These are phyloP conservation scores for Philonicus albiceps DNA, from an alignment of 2,888 invertebrate genomes.

Conservation along the genomic window DNA sequence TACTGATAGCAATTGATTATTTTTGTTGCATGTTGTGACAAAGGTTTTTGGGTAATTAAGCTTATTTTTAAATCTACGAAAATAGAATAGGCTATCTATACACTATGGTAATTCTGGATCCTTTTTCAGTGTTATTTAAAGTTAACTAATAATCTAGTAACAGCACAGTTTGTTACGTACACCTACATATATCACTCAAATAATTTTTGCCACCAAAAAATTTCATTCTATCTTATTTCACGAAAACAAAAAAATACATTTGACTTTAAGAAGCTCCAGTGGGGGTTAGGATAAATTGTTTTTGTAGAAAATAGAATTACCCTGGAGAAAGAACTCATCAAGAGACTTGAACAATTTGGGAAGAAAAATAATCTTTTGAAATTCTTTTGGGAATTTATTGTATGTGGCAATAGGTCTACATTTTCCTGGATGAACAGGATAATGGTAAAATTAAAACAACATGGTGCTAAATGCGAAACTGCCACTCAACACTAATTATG, in stretches of 20 bases:
- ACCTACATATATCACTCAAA: no score
- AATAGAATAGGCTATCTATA: neutral
- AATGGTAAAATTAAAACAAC: neutral
- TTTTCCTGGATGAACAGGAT: neutral
- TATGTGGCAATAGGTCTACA: neutral
- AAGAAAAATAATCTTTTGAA: neutral
- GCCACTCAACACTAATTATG: neutral
- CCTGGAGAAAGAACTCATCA: neutral
- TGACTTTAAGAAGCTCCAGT: neutral
- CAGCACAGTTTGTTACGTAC: no score
- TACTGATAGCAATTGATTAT: neutral
- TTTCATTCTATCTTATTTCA: neutral
- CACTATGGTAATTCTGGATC: no score
- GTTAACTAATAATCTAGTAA: neutral
- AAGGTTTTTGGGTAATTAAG: neutral
- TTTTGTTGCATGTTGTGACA: neutral
- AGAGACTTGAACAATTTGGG: neutral
- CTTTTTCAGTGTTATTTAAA: neutral
- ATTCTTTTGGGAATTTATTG: neutral
- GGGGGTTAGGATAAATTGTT: neutral
- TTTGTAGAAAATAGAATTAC: neutral
- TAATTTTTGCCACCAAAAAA: no score
- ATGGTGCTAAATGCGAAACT: neutral
- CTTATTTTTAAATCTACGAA: neutral
- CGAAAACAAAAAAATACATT: neutral